Evolutionary conservation across 2,888 invertebrate genomes (phyloP), one percentile per base, ranked within the genome.

Genomic region (Scotopteryx bipunctaria): DNA sequence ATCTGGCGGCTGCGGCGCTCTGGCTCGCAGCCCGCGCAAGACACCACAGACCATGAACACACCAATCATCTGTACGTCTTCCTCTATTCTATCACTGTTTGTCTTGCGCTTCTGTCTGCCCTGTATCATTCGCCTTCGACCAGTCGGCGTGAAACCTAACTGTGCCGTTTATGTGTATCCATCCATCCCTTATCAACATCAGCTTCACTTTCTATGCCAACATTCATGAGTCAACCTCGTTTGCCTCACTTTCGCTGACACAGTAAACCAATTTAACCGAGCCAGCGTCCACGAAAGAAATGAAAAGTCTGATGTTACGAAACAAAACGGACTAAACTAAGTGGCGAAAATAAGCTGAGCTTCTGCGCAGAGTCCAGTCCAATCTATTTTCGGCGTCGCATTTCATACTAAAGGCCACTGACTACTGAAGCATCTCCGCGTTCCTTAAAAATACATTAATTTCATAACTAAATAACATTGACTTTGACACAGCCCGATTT

Each of bases 1-100:
- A 92, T 93, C 91, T 93, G 93, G 93, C 92, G 93, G 76, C 91
- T 93, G 80, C 91, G 93, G 75, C 88, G 90, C 71, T 90, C 91
- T 71, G 90, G 87, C 76, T 91, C 90, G 67, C 90, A 89, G 79
- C 91, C 89, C 61, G 76, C 87, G 45, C 87, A 88, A 61, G 87
- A 83, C 79, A 80, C 79, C 83, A 88, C 85, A 84, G 90, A 91
- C 76, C 81, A 88, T 73, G 91, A 91, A 85, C 88, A 90, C 69
- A 86, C 85, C 79, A 89, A 88, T 86, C 86, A 89, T 82, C 84
- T 91, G 91, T 91, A 91, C 81, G 91, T 91, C 76, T 81, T 83
- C 79, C 79, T 86, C 77, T 84, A 70, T 80, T 77, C 80, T 64
- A 61, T 75, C 63, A 70, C 66, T 76, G 66, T 75, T 70, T 73